Percentiles rank a stretch among this genome's conserved stretches.
These are phyloP conservation scores for Melanotaenia trifasciata DNA, from an alignment of 2,797 vertebrate species.

Conservation along the genomic window DNA sequence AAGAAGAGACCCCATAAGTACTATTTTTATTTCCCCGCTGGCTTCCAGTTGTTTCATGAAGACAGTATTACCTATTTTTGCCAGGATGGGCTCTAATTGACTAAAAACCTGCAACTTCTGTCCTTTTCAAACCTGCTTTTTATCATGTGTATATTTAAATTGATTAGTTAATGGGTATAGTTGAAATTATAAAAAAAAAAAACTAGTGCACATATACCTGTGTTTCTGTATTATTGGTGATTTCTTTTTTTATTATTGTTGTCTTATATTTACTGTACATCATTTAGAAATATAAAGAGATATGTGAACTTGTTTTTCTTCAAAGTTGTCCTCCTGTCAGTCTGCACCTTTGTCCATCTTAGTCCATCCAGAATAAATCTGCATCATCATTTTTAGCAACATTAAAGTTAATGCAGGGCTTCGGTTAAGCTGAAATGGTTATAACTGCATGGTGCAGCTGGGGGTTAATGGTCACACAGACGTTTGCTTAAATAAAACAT, in stretches of 20 bases:
- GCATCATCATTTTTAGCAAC: not conserved
- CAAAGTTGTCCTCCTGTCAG: not conserved
- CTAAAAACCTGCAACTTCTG: not conserved
- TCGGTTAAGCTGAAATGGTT: not conserved
- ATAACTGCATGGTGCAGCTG: not conserved
- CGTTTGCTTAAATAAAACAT: not conserved
- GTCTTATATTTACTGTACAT: no score
- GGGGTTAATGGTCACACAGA: no score
- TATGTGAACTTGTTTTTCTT: no score
- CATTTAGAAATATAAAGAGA: no score
- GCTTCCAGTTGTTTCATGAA: conserved; percentile 12
- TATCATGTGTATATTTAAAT: not conserved
- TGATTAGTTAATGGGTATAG: not conserved
- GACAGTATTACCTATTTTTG: not conserved
- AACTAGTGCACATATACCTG: not conserved
- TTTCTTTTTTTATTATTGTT: no score
- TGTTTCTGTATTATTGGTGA: no score
- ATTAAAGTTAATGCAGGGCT: not conserved
- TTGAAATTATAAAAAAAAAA: not conserved
- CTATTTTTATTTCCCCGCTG: conserved; percentile 1
- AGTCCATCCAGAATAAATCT: not conserved
- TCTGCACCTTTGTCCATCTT: not conserved
- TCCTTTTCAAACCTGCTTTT: not conserved
- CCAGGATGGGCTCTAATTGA: not conserved
- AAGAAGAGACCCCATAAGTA: not conserved